Evolutionary conservation across 2,797 vertebrate species (phyloP).

Genomic region (Channallabes apus): DNA sequence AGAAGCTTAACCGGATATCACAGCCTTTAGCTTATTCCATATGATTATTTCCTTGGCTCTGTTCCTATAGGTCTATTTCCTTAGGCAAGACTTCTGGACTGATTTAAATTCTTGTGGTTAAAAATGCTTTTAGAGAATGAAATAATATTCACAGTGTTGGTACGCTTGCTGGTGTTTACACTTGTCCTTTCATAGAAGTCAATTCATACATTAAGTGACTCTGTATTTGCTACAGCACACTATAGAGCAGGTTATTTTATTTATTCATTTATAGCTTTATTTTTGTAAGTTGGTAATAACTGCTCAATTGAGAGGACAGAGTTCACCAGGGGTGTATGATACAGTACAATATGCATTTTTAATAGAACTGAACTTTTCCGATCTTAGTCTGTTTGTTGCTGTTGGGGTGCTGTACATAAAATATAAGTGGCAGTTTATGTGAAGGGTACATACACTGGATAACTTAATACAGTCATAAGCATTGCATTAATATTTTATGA

Average conservation of each 20-base stretch:
- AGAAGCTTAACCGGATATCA: background rate
- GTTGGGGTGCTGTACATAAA: conserved; percentile 4
- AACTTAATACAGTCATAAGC: background rate
- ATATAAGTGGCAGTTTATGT: background rate
- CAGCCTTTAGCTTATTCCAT: background rate
- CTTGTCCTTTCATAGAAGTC: background rate
- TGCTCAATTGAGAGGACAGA: conserved; percentile 1
- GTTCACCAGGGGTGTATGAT: background rate
- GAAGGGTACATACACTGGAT: no score
- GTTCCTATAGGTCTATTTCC: background rate
- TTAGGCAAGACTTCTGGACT: no score
- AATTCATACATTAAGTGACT: background rate
- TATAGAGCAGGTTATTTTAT: background rate
- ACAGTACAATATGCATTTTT: background rate
- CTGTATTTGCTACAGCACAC: background rate
- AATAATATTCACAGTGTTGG: background rate
- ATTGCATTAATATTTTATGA: background rate
- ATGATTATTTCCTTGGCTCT: background rate
- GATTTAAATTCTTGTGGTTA: background rate
- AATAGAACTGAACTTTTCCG: conserved; percentile 4
- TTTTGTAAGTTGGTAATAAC: conserved; percentile 1
- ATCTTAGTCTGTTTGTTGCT: conserved; percentile 22
- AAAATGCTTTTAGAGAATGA: background rate
- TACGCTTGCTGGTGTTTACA: background rate
- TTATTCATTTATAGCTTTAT: background rate